Base-by-base conservation (phyloP, 2,797 vertebrate species). In the Spondyliosoma cantharus region DNA sequence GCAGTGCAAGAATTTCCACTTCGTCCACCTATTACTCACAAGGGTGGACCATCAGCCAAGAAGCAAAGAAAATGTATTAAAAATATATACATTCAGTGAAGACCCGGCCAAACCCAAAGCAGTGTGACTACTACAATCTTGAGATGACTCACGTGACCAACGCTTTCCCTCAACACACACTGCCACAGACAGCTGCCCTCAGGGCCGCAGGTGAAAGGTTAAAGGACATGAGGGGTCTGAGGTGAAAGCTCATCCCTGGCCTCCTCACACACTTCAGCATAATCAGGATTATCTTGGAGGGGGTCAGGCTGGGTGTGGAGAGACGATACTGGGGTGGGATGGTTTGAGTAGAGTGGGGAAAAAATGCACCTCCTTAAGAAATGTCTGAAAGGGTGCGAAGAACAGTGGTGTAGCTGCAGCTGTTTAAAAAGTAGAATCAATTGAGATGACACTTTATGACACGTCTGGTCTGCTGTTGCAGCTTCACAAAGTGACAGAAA, bases 261-360 rank as follows among this genome's bases (percentile, higher is more conserved):
- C 86, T 83, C 80, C 74, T 84, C 58, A 87, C 80, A 81, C 84
- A 84, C 86, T 88, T 86, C 78, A 57, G 76, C 76, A 86, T 92
- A 93, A 92, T 92, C 86, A 81, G 89, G 92, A 92, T 93, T 89
- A 93, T 90, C 85, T 90, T 25, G 29, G 61, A 74, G 82, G 74
- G 74, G 71, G 79, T 74, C 78, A 79, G 62, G 78, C 50, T 2
- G 67, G 52, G 71, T 49, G 63, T 50, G 43, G 45, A 61, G 63
- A 90, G 74, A 82, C 67, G 72, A 83, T 72, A 79, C 64, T 53
- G 15, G 14, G 75, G 20, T 60, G 76, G 66, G 75, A 81, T 48
- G 71, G 58, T 56, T 77, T 71, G 62, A 84, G 45, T 22, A 57
- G 53, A 54, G 14, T 3, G 15, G 8, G 7, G 19, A n/a, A 37